Base-by-base conservation (phyloP, 2,797 vertebrate genomes). In the Xerus rutilus region DNA sequence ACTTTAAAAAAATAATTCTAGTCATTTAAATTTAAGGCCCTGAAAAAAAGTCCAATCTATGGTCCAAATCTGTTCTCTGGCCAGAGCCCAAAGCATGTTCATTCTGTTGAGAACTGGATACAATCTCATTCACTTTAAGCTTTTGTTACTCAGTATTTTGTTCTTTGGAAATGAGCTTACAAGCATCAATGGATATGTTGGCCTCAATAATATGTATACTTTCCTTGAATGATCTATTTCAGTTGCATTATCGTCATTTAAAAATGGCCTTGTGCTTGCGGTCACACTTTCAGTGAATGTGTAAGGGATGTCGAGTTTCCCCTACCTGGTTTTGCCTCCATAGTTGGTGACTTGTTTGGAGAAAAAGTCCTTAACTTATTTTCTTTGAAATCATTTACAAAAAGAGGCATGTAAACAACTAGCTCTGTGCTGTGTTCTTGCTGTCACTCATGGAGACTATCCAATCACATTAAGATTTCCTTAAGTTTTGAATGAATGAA, bases 91-190 rank as follows among this genome's bases (percentile, higher is more conserved):
- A 96, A 82, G 92, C 62, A 45, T 95, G 96, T 97, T 95, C 93
- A 97, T 96, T 94, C 96, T 69, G 90, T 89, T 74, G 93, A 84
- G 94, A 97, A 97, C 47, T 94, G 89, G 87, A 94, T 89, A 96
- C 89, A 79, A 90, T 97, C 97, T 97, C 96, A 97, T 93, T 97
- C 93, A 95, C 90, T 96, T 93, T 57, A 93, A 95, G 91, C 89
- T 93, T 91, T 74, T 81, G 84, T 89, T 81, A 84, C 81, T 93
- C 64, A 77, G 81, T 73, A 92, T 89, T 93, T 93, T 94, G 92
- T 96, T 96, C 96, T 96, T 96, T 81, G 49, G 85, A 96, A 89
- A 94, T 59, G 84, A 93, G 82, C 96, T 97, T 97, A 94, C 93
- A 93, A 94, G 89, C 94, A 94, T 95, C 79, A 30, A 94, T 96